phyloP scores from a whole-genome alignment of 2,888 invertebrate species.

The Plagodis pulveraria region DNA sequence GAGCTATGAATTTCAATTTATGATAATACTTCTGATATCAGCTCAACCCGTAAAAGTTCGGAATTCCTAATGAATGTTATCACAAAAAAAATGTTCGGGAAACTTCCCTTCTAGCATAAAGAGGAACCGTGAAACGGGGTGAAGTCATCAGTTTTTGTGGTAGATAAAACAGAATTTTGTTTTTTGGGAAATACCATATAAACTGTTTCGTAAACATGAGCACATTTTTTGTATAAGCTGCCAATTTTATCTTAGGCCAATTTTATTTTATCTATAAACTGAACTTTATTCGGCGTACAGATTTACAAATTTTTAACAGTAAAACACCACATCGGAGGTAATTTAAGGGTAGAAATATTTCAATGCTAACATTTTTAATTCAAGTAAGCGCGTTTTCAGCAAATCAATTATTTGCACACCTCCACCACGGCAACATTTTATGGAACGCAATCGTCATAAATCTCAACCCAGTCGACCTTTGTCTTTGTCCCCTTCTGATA shows the following conservation, averaged over 20 bases:
- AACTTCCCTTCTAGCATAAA: conserved; percentile 33
- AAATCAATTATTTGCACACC: conserved; percentile 42
- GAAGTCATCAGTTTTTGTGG: conserved; percentile 29
- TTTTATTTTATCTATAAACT: too few species aligned
- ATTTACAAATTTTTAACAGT: too few species aligned
- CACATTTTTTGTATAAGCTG: background rate
- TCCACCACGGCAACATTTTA: conserved; percentile 52
- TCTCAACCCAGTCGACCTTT: conserved; percentile 71
- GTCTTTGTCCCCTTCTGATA: conserved; percentile 69
- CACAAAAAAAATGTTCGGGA: conserved; percentile 28
- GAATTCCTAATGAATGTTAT: conserved; percentile 33
- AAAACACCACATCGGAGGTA: background rate
- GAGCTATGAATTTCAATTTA: conserved; percentile 33
- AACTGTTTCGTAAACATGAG: background rate
- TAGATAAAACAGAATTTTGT: conserved; percentile 13
- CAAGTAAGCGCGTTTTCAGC: conserved; percentile 31
- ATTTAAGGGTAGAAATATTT: conserved; percentile 11
- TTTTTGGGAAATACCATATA: too few species aligned
- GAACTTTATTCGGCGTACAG: too few species aligned
- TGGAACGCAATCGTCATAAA: conserved; percentile 75
- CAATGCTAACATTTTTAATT: conserved; percentile 31
- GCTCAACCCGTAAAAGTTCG: conserved; percentile 26
- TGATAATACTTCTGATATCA: conserved; percentile 30
- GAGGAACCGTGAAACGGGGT: conserved; percentile 27
- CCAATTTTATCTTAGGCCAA: too few species aligned